Evolutionary conservation across 2,113 vertebrate species (phyloP).

Genomic region (Osmerus eperlanus): DNA sequence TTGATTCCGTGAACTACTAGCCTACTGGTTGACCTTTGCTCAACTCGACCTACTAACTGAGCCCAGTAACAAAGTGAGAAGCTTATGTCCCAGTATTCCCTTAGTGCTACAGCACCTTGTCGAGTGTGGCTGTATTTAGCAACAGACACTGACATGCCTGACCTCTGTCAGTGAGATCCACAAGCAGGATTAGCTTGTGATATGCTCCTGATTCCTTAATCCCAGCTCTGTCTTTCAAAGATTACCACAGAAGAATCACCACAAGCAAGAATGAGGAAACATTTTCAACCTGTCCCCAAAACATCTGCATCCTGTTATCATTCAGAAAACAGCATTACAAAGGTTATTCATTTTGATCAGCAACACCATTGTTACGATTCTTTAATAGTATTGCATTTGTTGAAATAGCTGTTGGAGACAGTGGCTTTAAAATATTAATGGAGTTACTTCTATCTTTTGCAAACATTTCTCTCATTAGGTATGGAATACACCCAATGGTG

Average conservation of each 20-base stretch:
- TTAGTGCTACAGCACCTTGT: constrained; percentile 18
- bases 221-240: constrained; percentile 58
- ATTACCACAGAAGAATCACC: constrained; percentile 44
- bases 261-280: neutral
- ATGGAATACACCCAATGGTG: constrained; percentile 35
- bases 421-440: constrained; percentile 58
- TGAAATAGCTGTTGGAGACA: constrained; percentile 48
- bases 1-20: too few relatives aligned
- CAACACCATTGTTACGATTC: constrained; percentile 7
- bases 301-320: too few relatives aligned
- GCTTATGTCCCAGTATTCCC: constrained; percentile 47
- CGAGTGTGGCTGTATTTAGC: constrained; percentile 54
- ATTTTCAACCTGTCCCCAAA: neutral
- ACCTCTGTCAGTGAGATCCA: constrained; percentile 52
- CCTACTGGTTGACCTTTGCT: too few relatives aligned
- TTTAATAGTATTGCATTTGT: constrained; percentile 8
- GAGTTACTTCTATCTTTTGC: constrained; percentile 45
- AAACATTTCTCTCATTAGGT: constrained; percentile 59
- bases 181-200: constrained; percentile 62
- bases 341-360: too few relatives aligned
- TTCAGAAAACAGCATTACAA: too few relatives aligned
- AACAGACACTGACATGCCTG: constrained; percentile 49
- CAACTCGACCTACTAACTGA: neutral
- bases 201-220: constrained; percentile 58
- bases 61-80: constrained; percentile 22